A percentile compares a stretch with the other conserved stretches of the same genome.
phyloP scores from a whole-genome alignment of 2,113 vertebrate genomes.

The Hiodon alosoides region DNA sequence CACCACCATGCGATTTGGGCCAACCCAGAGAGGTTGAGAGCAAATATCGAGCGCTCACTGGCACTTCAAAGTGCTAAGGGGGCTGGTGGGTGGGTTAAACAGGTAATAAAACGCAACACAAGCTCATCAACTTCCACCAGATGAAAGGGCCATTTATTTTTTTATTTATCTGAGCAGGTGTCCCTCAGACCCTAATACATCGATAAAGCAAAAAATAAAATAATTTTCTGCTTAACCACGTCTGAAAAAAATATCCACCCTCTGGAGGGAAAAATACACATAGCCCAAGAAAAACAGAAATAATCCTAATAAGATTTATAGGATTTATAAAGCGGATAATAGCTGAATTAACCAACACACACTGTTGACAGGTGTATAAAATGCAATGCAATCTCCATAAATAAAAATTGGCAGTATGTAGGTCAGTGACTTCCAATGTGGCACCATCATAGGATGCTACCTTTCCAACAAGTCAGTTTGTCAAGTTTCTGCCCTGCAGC shows the following conservation, averaged over 20 bases:
- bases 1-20: not conserved
- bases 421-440: too few relatives aligned
- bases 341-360: too few relatives aligned
- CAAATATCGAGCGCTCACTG: not conserved
- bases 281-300: too few relatives aligned
- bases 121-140: not conserved
- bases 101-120: slow-evolving; percentile 1
- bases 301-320: too few relatives aligned
- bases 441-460: too few relatives aligned
- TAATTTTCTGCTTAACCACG: not conserved
- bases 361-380: too few relatives aligned
- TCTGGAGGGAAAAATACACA: too few relatives aligned
- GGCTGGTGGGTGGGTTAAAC: slow-evolving; percentile 9
- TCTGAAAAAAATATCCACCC: not conserved
- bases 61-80: slow-evolving; percentile 20
- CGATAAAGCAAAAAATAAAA: not conserved
- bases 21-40: not conserved
- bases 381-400: too few relatives aligned
- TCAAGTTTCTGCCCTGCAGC: too few relatives aligned
- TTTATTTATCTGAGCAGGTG: not conserved
- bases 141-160: not conserved
- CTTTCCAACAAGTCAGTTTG: too few relatives aligned
- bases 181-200: not conserved
- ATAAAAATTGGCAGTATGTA: too few relatives aligned
- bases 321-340: too few relatives aligned